Base-by-base conservation (phyloP, 1,140 invertebrate species). In the Dinothrombium tinctorium region DNA sequence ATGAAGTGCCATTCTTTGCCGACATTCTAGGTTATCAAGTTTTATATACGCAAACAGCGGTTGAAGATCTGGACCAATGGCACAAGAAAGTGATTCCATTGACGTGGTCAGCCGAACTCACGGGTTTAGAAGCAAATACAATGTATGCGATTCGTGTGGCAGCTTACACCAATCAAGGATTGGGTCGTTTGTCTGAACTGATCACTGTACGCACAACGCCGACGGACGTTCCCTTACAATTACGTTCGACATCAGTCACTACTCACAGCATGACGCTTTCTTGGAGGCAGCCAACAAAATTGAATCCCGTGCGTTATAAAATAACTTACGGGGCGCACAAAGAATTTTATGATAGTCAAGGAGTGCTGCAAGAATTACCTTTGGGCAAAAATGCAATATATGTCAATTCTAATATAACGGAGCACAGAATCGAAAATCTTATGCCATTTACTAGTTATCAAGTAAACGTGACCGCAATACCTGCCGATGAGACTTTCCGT, bases 361-460 rank as follows among this genome's bases (percentile, higher is more conserved):
- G 82, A 11, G 77, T 84, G 54, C 82, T 82, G 0, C 82, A 89
- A 57, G 77, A 72, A 0, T 77, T 84, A 56, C 67, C 67, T 31
- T 73, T 89, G n/a, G 71, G 72, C 1, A 66, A 70, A 42, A 66
- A 69, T 33, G 69, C 72, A 44, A 72, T 83, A 14, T 60, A 71
- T 8, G 56, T 87, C 1, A 71, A 74, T 46, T 67, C 75, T 19
- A 65, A 71, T 29, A 63, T 64, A 11, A 72, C 69, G 14, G 50
- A 54, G 38, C 48, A 53, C 19, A 51, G 43, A 20, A 36, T 68
- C 65, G 12, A 69, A 72, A 49, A 77, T 53, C 59, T 90, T 23
- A 81, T 80, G 29, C 84, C 84, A 1, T 89, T 89, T 54, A 90
- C 83, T 2, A 90, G 81, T 0, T 90, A 90, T 56, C 82, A 78